Evolutionary conservation across 2,113 vertebrate genomes (phyloP).

Genomic region (Pipa parva): DNA sequence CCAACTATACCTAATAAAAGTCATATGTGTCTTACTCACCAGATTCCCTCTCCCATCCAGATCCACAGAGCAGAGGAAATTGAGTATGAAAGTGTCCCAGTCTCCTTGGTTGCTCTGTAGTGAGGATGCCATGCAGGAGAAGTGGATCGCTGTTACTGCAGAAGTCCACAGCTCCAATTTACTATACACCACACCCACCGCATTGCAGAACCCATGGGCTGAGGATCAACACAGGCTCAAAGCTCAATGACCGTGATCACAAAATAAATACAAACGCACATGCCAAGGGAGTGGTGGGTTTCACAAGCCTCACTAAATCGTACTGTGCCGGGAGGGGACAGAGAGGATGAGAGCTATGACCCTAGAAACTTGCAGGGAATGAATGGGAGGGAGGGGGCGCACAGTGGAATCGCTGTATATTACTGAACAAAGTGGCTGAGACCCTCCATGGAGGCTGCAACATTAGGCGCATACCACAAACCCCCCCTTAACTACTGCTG

Average conservation of each 20-base stretch:
- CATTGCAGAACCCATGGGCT: constrained; percentile 69
- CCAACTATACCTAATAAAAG: constrained; percentile 25
- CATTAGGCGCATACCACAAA: too few relatives aligned
- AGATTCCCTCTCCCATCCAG: constrained; percentile 3
- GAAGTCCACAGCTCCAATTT: constrained; percentile 53
- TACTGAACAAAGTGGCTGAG: too few relatives aligned
- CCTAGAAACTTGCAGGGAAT: too few relatives aligned
- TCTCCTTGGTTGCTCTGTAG: constrained; percentile 30
- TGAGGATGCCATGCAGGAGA: constrained; percentile 16
- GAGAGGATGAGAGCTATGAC: too few relatives aligned
- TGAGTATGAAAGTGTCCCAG: constrained; percentile 21
- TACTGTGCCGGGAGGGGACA: too few relatives aligned
- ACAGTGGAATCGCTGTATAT: too few relatives aligned
- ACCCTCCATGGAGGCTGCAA: too few relatives aligned
- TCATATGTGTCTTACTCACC: constrained; percentile 32
- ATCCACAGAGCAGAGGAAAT: constrained; percentile 31
- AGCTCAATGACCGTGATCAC: constrained; percentile 3
- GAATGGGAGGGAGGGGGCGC: too few relatives aligned
- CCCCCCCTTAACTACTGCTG: too few relatives aligned
- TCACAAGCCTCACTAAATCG: too few relatives aligned
- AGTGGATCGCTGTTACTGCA: constrained; percentile 49
- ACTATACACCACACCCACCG: constrained; percentile 70
- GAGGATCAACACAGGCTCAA: background rate
- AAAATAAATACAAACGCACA: background rate
- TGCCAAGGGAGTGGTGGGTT: too few relatives aligned